Evolutionary conservation across 2,113 vertebrate species (phyloP), one percentile per base, ranked within the genome.

Genomic region (Sinocyclocheilus anshuiensis): DNA sequence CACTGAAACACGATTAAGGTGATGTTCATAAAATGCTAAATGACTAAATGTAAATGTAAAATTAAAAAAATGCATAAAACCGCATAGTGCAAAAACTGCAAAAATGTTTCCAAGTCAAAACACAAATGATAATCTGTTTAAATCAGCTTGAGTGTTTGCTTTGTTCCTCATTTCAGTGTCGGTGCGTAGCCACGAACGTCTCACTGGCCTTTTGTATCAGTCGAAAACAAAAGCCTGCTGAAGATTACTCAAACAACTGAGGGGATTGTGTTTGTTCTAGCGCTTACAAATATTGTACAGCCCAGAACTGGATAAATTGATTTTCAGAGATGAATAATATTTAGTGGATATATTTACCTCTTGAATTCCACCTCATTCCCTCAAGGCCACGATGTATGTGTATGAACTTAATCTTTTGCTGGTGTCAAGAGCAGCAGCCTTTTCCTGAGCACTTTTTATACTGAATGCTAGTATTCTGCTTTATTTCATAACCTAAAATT

Each of bases 181-280:
- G 50, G 45, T 33, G 57, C 26, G 5, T 26, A 42, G 8, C 1
- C 20, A 29, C 9, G 4, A 4, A 76, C 24, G 8, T 29, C 53
- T 76, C 29, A 29, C 36, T 84, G 74, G 22, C 22, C 29, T 75
- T 84, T 75, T 63, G 36, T 63, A 5, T 80, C 10, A 33, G 18
- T 65, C 1, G 9, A 53, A 50, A 77, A 63, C 57, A 77, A 77
- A 84, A 63, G 36, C 55, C 10, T 6, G 1, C 36, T 84, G 33
- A 81, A 81, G 78, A 81, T 80, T 80, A 20, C 33, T 63, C 33
- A 26, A 81, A 81, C 79, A 81, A 81, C 22, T 74, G 36, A 24
- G 77, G n/a, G 77, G 36, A 65, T 65, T 67, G 59, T 65, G 20
- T 65, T 11, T 26, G 59, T 45, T 53, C 79, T 11, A 11, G 39